A percentile compares a stretch with the other conserved stretches of the same genome.
Evolutionary conservation across 2,888 invertebrate genomes (phyloP).

Genomic region (Limenitis arthemis): DNA sequence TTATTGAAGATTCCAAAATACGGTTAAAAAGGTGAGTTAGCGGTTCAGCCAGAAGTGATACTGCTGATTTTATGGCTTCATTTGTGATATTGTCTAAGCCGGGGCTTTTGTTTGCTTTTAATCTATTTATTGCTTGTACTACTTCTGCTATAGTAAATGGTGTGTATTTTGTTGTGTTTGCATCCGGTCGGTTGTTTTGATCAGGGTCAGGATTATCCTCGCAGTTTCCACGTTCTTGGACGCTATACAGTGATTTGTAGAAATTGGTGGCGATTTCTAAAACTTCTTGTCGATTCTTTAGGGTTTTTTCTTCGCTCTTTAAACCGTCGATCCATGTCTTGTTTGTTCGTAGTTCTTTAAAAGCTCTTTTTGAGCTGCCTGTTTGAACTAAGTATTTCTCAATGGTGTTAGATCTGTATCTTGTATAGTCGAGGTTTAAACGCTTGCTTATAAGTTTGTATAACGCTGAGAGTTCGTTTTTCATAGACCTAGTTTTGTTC

Average conservation of each 20-base stretch:
- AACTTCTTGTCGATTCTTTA: conserved; percentile 13
- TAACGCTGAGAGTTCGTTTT: conserved; percentile 10
- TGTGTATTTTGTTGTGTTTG: conserved; percentile 2
- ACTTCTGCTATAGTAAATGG: conserved; percentile 17
- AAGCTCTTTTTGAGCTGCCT: conserved; percentile 13
- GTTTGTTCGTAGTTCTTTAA: conserved; percentile 15
- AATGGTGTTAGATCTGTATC: conserved; percentile 11
- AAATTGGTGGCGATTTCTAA: conserved; percentile 10
- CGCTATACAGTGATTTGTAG: conserved; percentile 13
- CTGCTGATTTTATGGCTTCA: too few species aligned
- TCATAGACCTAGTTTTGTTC: conserved; percentile 9
- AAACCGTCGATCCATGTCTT: conserved; percentile 16
- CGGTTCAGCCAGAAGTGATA: too few species aligned
- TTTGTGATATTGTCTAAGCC: too few species aligned
- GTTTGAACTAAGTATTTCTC: conserved; percentile 11
- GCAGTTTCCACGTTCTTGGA: neutral
- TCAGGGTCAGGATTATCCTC: too few species aligned
- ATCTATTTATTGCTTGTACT: conserved; percentile 10
- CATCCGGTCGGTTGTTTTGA: conserved; percentile 1
- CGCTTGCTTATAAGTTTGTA: neutral
- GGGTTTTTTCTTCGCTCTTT: conserved; percentile 1
- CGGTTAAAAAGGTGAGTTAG: too few species aligned
- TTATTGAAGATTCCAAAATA: neutral
- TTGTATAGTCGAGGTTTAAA: conserved; percentile 10
- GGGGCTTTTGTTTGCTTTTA: conserved; percentile 3